Evolutionary conservation across 2,113 vertebrate species (phyloP).

Genomic region (Chloropsis cyanopogon): DNA sequence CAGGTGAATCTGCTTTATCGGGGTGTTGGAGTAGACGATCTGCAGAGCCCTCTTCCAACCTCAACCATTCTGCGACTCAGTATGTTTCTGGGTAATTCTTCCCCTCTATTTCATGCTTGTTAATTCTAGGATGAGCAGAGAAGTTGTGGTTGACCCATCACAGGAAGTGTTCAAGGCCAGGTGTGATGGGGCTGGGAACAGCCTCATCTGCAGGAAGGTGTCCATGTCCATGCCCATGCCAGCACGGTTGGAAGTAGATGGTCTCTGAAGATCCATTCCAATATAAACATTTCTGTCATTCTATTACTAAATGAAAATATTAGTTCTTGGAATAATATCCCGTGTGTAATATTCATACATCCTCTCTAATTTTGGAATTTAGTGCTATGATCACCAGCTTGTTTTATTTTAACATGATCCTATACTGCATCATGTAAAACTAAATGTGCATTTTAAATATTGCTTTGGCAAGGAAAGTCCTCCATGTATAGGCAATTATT

Average conservation of each 20-base stretch:
- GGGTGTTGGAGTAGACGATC: too few relatives aligned
- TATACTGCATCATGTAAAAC: neutral
- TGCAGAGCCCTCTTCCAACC: neutral
- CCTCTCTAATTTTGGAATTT: neutral
- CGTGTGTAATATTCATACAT: neutral
- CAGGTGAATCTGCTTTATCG: neutral
- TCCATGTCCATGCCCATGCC: too few relatives aligned
- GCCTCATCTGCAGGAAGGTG: neutral
- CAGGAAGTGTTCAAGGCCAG: neutral
- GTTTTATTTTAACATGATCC: neutral
- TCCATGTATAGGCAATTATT: neutral
- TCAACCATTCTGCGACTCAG: neutral
- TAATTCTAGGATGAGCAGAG: neutral
- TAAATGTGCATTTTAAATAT: neutral
- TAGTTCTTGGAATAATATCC: neutral
- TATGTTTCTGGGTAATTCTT: neutral
- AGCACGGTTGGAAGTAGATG: neutral
- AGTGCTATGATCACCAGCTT: neutral
- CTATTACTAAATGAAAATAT: neutral
- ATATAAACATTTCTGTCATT: neutral
- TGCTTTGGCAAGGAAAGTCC: neutral
- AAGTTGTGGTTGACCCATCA: neutral
- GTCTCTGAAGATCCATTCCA: neutral
- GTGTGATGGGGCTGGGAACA: neutral
- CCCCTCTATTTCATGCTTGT: neutral